phyloP scores from a whole-genome alignment of 2,888 invertebrate species.

The Isoperla grammatica region DNA sequence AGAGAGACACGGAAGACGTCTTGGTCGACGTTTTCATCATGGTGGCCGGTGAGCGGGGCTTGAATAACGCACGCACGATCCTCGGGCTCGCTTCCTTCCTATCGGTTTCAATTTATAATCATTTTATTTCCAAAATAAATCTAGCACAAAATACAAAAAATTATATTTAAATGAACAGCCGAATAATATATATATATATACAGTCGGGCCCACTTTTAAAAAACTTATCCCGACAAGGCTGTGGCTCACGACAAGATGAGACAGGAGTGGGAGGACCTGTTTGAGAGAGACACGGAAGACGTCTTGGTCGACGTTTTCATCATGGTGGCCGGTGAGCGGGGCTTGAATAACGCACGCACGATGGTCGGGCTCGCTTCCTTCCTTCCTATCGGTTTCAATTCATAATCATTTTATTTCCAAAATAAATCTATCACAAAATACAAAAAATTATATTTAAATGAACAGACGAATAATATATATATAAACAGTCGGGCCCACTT shows the following conservation, averaged over 20 bases:
- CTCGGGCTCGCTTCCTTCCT: background rate
- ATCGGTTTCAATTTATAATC: too few species aligned
- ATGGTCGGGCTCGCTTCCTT: background rate
- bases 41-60: background rate
- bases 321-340: background rate
- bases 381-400: too few species aligned
- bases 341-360: background rate
- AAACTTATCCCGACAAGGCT: background rate
- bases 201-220: too few species aligned
- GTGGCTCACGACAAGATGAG: conserved; percentile 45
- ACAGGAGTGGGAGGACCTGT: conserved; percentile 73
- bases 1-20: background rate
- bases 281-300: conserved; percentile 39
- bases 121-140: too few species aligned
- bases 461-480: too few species aligned
- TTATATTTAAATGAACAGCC: too few species aligned
- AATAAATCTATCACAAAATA: too few species aligned
- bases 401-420: too few species aligned
- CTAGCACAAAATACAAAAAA: too few species aligned
- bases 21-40: background rate
- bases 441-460: too few species aligned
- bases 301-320: background rate
- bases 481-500: too few species aligned
- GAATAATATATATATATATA: too few species aligned
- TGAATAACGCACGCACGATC: background rate